Percentiles rank a stretch among this genome's conserved stretches.
Conservation (phyloP, 2,113 vertebrate genomes). For the Elaphurus davidianus region DNA sequence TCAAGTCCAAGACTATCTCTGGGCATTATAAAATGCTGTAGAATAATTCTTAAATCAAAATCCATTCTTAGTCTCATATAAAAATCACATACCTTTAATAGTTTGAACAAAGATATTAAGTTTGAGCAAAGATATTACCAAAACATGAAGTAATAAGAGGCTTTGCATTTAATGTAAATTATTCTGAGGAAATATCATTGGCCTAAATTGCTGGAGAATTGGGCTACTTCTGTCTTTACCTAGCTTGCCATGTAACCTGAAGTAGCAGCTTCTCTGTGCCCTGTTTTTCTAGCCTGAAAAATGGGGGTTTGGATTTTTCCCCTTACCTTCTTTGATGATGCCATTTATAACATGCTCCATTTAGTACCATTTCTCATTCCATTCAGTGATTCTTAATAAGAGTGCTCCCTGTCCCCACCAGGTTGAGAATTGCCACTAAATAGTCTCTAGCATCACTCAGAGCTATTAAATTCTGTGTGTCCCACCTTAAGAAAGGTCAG, state of each 20-base stretch:
- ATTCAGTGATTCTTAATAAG: not conserved
- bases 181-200: not conserved
- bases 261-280: not conserved
- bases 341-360: not conserved
- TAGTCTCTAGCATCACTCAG: not conserved
- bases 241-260: not conserved
- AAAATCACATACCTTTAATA: not conserved
- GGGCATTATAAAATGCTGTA: not conserved
- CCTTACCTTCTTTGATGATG: not conserved
- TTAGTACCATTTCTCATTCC: not conserved
- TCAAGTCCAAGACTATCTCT: not conserved
- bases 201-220: not conserved
- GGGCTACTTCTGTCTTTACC: not conserved
- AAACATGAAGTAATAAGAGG: not conserved
- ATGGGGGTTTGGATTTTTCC: not conserved
- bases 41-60: not conserved
- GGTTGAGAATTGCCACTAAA: not conserved
- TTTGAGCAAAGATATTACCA: not conserved
- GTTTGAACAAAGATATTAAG: not conserved
- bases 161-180: not conserved
- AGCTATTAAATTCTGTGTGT: not conserved
- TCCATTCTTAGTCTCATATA: not conserved
- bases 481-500: not conserved
- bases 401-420: not conserved
- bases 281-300: not conserved